phyloP scores from a whole-genome alignment of 2,797 vertebrate genomes.

The Manis pentadactyla region DNA sequence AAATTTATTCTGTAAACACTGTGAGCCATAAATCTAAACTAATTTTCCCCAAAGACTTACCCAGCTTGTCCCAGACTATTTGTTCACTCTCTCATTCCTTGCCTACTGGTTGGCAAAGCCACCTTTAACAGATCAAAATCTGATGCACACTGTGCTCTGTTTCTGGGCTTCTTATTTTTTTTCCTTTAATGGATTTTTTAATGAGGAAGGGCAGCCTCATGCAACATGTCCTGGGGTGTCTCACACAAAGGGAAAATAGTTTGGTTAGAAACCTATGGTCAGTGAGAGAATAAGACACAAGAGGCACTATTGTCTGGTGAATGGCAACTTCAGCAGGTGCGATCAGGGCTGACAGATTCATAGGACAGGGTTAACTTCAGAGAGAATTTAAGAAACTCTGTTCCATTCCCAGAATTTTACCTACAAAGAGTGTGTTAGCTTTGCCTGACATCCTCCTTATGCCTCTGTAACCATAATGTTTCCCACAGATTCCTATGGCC shows the following conservation, averaged over 20 bases:
- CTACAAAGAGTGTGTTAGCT: background rate
- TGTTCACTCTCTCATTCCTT: background rate
- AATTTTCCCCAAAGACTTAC: background rate
- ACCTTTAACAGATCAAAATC: background rate
- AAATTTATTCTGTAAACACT: background rate
- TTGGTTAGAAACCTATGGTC: background rate
- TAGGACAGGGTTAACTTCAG: background rate
- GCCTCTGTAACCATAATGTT: background rate
- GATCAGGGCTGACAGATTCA: background rate
- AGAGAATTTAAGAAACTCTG: background rate
- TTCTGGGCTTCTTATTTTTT: background rate
- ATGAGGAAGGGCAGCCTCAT: background rate
- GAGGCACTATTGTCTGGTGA: background rate
- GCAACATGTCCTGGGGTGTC: background rate
- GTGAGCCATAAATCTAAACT: background rate
- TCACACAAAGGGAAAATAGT: background rate
- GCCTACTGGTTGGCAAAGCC: background rate
- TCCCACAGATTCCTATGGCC: background rate
- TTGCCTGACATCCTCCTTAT: background rate
- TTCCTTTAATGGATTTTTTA: background rate
- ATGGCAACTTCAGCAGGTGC: background rate
- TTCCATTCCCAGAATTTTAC: background rate
- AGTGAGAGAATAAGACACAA: background rate
- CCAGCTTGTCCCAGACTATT: background rate
- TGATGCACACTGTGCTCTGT: background rate